Evolutionary conservation across 2,113 vertebrate species (phyloP).

Genomic region (Sorex araneus): DNA sequence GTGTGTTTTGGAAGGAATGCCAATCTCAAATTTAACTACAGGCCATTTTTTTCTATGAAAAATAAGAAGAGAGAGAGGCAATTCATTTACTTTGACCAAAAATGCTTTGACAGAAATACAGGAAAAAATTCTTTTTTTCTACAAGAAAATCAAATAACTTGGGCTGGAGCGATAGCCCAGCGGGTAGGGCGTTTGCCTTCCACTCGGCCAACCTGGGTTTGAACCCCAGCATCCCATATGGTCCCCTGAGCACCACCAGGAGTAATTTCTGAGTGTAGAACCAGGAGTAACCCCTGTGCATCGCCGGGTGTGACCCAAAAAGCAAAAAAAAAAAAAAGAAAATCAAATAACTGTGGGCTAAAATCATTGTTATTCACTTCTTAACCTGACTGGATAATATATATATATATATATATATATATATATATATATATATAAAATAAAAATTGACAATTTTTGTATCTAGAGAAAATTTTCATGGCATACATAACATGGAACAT

Average conservation of each 20-base stretch:
- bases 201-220: too few relatives aligned
- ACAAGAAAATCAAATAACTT: constrained; percentile 1
- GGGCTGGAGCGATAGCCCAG: too few relatives aligned
- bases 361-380: constrained; percentile 51
- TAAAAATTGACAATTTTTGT: constrained; percentile 40
- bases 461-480: constrained; percentile 56
- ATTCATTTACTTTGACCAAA: not conserved
- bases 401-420: too few relatives aligned
- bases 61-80: not conserved
- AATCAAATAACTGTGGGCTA: not conserved
- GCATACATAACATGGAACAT: constrained; percentile 12
- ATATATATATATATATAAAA: too few relatives aligned
- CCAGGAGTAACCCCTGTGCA: too few relatives aligned
- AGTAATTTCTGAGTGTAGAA: too few relatives aligned
- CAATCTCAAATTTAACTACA: constrained; percentile 4
- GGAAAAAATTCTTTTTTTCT: not conserved
- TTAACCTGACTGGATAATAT: constrained; percentile 69
- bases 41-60: not conserved
- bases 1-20: constrained; percentile 16
- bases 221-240: too few relatives aligned
- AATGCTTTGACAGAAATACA: not conserved
- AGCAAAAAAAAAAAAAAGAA: too few relatives aligned
- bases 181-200: too few relatives aligned
- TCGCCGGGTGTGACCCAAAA: too few relatives aligned
- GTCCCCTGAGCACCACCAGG: too few relatives aligned